Conservation (phyloP, 2,797 vertebrate species). For the Cyprinella venusta region DNA sequence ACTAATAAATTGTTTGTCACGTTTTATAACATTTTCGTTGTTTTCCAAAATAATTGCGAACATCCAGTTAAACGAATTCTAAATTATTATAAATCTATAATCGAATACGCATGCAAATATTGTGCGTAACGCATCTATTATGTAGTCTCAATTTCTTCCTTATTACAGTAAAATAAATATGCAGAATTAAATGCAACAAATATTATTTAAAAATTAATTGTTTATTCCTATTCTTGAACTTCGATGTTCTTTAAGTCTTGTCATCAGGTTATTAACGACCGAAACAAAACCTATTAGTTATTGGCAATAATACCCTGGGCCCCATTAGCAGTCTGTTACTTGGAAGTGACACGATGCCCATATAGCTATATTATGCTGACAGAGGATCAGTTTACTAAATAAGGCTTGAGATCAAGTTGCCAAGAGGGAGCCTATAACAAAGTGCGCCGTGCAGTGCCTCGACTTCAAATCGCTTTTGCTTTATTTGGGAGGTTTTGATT, state of each 20-base stretch:
- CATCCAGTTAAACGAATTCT: background rate
- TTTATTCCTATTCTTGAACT: background rate
- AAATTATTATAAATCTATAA: background rate
- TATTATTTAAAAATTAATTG: background rate
- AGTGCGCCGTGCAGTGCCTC: background rate
- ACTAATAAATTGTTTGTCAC: background rate
- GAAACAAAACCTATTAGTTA: slow-evolving; percentile 26
- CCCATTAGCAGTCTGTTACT: slow-evolving; percentile 43
- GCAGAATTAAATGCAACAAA: background rate
- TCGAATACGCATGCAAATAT: background rate
- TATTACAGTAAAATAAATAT: background rate
- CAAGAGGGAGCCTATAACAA: background rate
- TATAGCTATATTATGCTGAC: slow-evolving; percentile 28
- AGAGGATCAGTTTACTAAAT: slow-evolving; percentile 35
- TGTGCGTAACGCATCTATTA: background rate
- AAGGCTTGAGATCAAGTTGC: slow-evolving; percentile 43
- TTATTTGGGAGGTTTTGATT: slow-evolving; percentile 36
- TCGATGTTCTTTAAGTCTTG: background rate
- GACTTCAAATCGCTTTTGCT: slow-evolving; percentile 31
- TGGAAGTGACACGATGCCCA: slow-evolving; percentile 42
- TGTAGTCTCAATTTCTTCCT: background rate
- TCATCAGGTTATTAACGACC: background rate
- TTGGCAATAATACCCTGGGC: slow-evolving; percentile 36
- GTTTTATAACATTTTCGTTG: background rate
- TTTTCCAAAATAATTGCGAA: background rate